These are phyloP conservation scores for Neotragus pygmaeus DNA, from an alignment of 2,113 vertebrate genomes.

Conservation along the genomic window DNA sequence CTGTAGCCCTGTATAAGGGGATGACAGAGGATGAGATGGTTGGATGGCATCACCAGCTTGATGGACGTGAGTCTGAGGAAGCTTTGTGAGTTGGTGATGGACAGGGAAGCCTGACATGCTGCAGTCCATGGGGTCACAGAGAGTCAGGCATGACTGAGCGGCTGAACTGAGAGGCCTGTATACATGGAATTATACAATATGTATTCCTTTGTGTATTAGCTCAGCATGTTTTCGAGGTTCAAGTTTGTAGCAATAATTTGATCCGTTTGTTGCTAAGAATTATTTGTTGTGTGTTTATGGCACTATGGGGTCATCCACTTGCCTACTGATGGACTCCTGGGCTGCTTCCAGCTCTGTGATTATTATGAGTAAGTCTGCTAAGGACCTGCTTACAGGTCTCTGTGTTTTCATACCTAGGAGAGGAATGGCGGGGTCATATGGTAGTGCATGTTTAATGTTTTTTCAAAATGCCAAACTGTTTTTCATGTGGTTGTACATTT, in stretches of 20 bases:
- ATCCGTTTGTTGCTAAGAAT: background rate
- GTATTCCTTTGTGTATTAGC: background rate
- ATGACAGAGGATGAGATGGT: background rate
- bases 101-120: background rate
- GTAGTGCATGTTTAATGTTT: background rate
- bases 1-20: background rate
- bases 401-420: background rate
- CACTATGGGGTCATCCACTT: background rate
- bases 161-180: background rate
- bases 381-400: too few relatives aligned
- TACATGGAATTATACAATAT: too few relatives aligned
- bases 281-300: background rate
- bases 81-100: background rate
- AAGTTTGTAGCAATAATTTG: background rate
- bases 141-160: background rate
- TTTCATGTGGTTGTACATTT: background rate
- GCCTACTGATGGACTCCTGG: background rate
- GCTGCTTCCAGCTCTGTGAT: too few relatives aligned
- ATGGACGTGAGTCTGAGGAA: background rate
- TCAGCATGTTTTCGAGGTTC: background rate
- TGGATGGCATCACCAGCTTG: background rate
- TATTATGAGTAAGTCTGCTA: background rate
- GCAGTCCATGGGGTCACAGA: background rate
- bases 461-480: background rate
- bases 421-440: background rate